Conservation (phyloP, 2,113 vertebrate genomes). For the Heteronetta atricapilla region DNA sequence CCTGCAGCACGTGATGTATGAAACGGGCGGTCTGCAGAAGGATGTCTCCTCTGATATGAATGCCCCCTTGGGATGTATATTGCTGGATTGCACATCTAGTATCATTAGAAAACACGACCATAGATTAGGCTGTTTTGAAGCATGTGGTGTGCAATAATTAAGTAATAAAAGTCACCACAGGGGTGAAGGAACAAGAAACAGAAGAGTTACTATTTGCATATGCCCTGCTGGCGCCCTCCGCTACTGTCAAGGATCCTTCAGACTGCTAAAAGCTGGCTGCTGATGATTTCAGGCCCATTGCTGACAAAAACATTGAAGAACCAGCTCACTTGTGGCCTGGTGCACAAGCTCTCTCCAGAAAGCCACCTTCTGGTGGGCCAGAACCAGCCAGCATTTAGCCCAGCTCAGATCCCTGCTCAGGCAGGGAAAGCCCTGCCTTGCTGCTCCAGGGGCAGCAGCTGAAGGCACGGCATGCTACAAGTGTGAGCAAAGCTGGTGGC, state of each 20-base stretch:
- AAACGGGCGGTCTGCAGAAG: constrained; percentile 40
- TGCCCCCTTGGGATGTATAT: constrained; percentile 69
- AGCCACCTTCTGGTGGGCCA: neutral
- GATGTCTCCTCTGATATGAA: constrained; percentile 56
- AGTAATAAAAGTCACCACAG: constrained; percentile 94
- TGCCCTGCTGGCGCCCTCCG: neutral
- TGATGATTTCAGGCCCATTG: neutral
- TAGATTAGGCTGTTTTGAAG: constrained; percentile 81
- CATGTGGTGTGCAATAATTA: constrained; percentile 94
- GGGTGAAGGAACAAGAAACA: constrained; percentile 74
- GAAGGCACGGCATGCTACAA: neutral
- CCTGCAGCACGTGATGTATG: constrained; percentile 49
- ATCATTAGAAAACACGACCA: constrained; percentile 76
- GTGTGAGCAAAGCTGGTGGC: neutral
- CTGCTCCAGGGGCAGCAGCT: neutral
- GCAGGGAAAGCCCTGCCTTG: neutral
- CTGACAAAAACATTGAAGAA: neutral
- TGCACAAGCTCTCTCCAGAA: neutral
- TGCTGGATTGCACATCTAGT: constrained; percentile 55
- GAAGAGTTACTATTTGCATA: constrained; percentile 76
- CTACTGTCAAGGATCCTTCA: neutral
- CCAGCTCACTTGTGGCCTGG: neutral
- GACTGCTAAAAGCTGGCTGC: neutral
- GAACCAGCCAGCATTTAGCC: neutral
- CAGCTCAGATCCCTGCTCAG: neutral